Evolutionary conservation across 2,113 vertebrate genomes (phyloP), one percentile per base, ranked within the genome.

Genomic region (Melierax canorus): DNA sequence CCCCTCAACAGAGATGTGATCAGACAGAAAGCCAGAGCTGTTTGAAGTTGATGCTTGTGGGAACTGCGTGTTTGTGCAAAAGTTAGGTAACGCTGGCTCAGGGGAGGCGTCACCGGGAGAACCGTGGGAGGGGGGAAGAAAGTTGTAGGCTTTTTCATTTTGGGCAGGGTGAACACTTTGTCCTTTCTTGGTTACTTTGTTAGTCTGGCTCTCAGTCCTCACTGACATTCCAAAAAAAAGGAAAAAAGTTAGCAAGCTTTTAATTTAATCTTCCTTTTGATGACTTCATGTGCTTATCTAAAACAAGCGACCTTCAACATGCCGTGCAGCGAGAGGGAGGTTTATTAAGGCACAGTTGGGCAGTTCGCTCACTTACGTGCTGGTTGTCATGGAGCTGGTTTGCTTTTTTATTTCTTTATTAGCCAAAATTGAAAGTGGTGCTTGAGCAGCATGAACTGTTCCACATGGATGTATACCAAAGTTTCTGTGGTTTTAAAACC

Each of bases 41-140:
- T 68, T 17, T 21, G 82, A 68, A 92, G 50, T 32, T n/a, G 88
- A 66, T 91, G 92, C 66, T 85, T 11, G 14, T 3, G 29, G 69
- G 56, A 69, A 84, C 10, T 58, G 96, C 63, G 76, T 97, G 86
- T 94, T 97, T 90, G 74, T 96, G 75, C 41, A 62, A 68, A 82
- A 77, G 83, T 77, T 94, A 81, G 55, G 89, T 77, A 95, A 97
- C 10, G 34, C 81, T 86, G 86, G 88, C 95, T 69, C 71, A 4
- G 63, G 94, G 97, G 97, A 97, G 98, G 97, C 88, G 97, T 88
- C 95, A 91, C 53, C 2, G 2, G 77, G 38, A 27, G 64, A 17
- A 15, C 71, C 1, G 38, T 16, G 86, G 95, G 91, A 86, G 79
- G 83, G 60, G 48, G 34, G 53, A 16, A 16, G 66, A 92, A 92